phyloP scores from a whole-genome alignment of 2,888 invertebrate genomes.

The Drosophila dives region DNA sequence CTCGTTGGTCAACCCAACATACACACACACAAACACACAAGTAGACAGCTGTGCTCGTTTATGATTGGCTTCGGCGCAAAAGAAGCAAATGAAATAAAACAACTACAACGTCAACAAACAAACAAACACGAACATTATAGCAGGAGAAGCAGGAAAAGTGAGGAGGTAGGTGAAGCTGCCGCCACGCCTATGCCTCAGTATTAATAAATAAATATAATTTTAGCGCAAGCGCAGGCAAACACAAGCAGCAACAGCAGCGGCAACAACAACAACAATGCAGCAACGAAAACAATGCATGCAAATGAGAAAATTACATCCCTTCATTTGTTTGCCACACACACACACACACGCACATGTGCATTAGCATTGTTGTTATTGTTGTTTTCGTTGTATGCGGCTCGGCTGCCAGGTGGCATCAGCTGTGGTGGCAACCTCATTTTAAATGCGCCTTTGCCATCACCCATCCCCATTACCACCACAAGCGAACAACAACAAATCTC shows the following conservation, averaged over 20 bases:
- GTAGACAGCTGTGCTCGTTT: conserved; percentile 73
- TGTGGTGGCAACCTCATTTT: conserved; percentile 80
- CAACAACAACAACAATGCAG: conserved; percentile 56
- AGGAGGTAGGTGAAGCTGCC: conserved; percentile 31
- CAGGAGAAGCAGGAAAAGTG: conserved; percentile 25
- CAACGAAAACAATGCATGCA: conserved; percentile 70
- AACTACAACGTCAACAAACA: conserved; percentile 23
- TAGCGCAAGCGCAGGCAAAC: conserved; percentile 84
- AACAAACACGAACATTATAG: conserved; percentile 48
- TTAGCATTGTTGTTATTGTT: conserved; percentile 26
- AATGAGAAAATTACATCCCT: conserved; percentile 84
- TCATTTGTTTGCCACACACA: conserved; percentile 81
- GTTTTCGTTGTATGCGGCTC: conserved; percentile 28
- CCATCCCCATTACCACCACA: conserved; percentile 16
- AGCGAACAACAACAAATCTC: conserved; percentile 6
- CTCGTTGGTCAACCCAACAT: conserved; percentile 70
- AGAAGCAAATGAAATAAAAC: conserved; percentile 76
- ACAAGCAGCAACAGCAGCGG: conserved; percentile 44
- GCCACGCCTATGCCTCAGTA: conserved; percentile 80
- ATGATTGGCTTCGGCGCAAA: conserved; percentile 82
- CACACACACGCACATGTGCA: conserved; percentile 24
- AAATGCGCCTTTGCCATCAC: conserved; percentile 27
- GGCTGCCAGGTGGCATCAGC: conserved; percentile 50
- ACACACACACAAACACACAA: conserved; percentile 28
- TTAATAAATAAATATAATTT: conserved; percentile 85